These are phyloP conservation scores for Hybognathus amarus DNA, from an alignment of 2,797 vertebrate genomes.

Conservation along the genomic window DNA sequence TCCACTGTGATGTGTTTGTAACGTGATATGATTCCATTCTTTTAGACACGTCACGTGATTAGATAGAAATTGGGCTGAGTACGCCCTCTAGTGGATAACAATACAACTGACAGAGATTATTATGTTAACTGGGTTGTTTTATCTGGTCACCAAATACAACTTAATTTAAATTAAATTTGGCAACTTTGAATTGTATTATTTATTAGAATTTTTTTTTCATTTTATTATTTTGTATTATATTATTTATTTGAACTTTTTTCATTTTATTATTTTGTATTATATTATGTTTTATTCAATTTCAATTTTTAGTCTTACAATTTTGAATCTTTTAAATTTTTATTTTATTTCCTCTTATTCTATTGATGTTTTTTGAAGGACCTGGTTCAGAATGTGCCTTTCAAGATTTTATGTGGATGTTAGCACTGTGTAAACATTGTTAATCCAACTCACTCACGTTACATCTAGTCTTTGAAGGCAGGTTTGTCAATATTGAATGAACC, in stretches of 20 bases:
- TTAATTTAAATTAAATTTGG: not conserved
- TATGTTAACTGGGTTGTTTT: not conserved
- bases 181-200: not conserved
- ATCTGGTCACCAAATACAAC: not conserved
- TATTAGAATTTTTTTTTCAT: too few species aligned
- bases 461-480: conserved; percentile 43
- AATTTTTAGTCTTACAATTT: not conserved
- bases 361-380: not conserved
- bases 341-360: not conserved
- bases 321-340: not conserved
- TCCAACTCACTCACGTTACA: conserved; percentile 22
- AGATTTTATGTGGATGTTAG: conserved; percentile 14
- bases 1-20: not conserved
- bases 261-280: not conserved
- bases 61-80: conserved; percentile 51
- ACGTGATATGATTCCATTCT: not conserved
- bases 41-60: not conserved
- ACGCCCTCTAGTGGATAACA: conserved; percentile 72
- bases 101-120: not conserved
- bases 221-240: not conserved
- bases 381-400: not conserved
- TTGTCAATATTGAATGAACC: conserved; percentile 53
- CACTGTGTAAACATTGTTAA: conserved; percentile 35
- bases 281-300: not conserved
- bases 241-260: not conserved